Conservation (phyloP, 2,888 invertebrate species). For the Platyscelio sp. region DNA sequence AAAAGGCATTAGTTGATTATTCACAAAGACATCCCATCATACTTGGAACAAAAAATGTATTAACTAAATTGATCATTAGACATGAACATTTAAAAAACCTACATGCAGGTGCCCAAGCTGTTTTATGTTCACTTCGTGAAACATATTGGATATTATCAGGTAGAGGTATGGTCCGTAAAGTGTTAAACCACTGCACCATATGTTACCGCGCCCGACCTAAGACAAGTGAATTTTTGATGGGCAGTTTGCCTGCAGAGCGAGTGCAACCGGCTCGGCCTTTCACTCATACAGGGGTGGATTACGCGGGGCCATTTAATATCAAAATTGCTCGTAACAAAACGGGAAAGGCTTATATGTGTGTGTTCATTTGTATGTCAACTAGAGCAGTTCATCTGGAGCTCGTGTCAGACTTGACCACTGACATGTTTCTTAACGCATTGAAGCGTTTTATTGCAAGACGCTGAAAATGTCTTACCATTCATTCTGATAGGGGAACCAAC, state of each 20-base stretch:
- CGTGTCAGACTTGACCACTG: slow-evolving; percentile 62
- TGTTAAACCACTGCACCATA: background rate
- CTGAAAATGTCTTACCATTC: slow-evolving; percentile 53
- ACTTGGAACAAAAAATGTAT: slow-evolving; percentile 31
- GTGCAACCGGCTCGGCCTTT: slow-evolving; percentile 70
- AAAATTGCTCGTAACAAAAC: slow-evolving; percentile 23
- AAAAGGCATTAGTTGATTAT: slow-evolving; percentile 16
- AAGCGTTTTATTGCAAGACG: slow-evolving; percentile 70
- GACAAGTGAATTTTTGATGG: background rate
- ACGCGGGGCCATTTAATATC: slow-evolving; percentile 29
- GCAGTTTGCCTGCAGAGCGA: background rate
- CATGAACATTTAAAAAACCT: slow-evolving; percentile 24
- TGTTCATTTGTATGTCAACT: slow-evolving; percentile 69
- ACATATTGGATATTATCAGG: background rate
- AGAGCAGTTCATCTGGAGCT: slow-evolving; percentile 72
- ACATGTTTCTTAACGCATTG: slow-evolving; percentile 68
- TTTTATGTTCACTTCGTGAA: background rate
- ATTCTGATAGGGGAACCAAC: slow-evolving; percentile 72
- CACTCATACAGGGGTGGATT: slow-evolving; percentile 55
- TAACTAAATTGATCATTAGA: slow-evolving; percentile 35
- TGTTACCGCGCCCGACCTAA: background rate
- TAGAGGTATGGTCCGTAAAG: background rate
- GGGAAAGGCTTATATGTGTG: slow-evolving; percentile 62
- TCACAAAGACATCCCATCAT: slow-evolving; percentile 28
- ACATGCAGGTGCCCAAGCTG: slow-evolving; percentile 20